Percentiles rank a stretch among this genome's conserved stretches.
phyloP scores from a whole-genome alignment of 2,797 vertebrate genomes.

The Gymnothorax javanicus region DNA sequence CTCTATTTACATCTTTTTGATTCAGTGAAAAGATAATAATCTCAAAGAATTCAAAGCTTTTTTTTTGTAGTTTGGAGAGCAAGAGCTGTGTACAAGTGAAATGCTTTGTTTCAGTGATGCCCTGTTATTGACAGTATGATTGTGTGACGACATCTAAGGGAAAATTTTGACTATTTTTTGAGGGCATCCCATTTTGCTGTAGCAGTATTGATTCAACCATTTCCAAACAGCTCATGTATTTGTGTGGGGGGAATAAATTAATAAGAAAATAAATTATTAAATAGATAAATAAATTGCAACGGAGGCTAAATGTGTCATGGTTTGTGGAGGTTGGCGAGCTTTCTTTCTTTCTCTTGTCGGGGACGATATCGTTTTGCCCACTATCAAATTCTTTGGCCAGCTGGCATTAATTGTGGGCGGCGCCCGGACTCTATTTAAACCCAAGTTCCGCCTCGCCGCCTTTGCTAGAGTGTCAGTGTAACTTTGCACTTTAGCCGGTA shows the following conservation, averaged over 20 bases:
- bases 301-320: not conserved
- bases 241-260: not conserved
- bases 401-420: too few relatives aligned
- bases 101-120: not conserved
- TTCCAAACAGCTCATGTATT: not conserved
- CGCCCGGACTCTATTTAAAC: too few relatives aligned
- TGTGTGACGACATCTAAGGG: not conserved
- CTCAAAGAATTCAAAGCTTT: constrained; percentile 48
- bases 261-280: not conserved
- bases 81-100: not conserved
- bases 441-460: too few relatives aligned
- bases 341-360: too few relatives aligned
- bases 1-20: constrained; percentile 64
- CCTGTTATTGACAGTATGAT: not conserved
- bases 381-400: too few relatives aligned
- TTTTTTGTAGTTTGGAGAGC: not conserved
- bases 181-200: not conserved
- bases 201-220: not conserved
- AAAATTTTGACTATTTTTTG: not conserved
- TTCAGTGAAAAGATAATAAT: constrained; percentile 49
- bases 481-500: too few relatives aligned
- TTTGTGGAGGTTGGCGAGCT: too few relatives aligned
- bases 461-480: too few relatives aligned
- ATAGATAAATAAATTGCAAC: not conserved
- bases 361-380: too few relatives aligned